Evolutionary conservation across 2,113 vertebrate species (phyloP), one percentile per base, ranked within the genome.

Genomic region (Odontophorus gujanensis): DNA sequence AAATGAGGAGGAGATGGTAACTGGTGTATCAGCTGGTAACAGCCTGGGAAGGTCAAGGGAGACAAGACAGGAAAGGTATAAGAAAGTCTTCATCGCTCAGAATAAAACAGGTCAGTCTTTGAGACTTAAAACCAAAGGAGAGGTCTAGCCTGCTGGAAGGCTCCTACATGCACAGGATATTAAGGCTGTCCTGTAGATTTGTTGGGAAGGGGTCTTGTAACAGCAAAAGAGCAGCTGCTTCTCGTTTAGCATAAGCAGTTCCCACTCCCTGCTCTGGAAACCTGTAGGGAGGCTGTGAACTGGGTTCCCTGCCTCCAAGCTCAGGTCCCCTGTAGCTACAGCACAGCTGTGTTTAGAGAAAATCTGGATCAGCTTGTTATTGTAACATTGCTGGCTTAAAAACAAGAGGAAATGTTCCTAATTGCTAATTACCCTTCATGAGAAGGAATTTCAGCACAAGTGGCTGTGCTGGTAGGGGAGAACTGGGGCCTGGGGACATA

Each of bases 341-440:
- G n/a, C 75, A 78, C 91, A 94, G 78, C 83, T 91, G 82, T 48
- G 48, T 79, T 81, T 84, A 50, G 61, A 36, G 45, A 76, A 85
- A 81, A 89, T 47, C 9, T 82, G 72, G 59, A 89, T 48, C 43
- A 73, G 57, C 69, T 87, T 83, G 47, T 87, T 82, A 40, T 80
- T 74, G 36, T 81, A 87, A 88, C 22, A 10, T 55, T 69, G 16
- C 51, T 94, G 92, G 77, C 93, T 89, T 81, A 42, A 67, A 67
- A 85, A 26, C 59, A 86, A 93, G 77, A 32, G 67, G 26, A 78
- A 87, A 36, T 9, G 22, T 63, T 92, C 66, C 59, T 42, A 26
- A 14, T 14, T 85, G 63, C 45, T 92, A 25, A 28, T 76, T 79
- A 78, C 87, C 80, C 36, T 14, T 36, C 75, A 42, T 13, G 34